These are phyloP conservation scores for Pyrochroa serraticornis DNA, from an alignment of 2,888 invertebrate genomes.

Conservation along the genomic window DNA sequence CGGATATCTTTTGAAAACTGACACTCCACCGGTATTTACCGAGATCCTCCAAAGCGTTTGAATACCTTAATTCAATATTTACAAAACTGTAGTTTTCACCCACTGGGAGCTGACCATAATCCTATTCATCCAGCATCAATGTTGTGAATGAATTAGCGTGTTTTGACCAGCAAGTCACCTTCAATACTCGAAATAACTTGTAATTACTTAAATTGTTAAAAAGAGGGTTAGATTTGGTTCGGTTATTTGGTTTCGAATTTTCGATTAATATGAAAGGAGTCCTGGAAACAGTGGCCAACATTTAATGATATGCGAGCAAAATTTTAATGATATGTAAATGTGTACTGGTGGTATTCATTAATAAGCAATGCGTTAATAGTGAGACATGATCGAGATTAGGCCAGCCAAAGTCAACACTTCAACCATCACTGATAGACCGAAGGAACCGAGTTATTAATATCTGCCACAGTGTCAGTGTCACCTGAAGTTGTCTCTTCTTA, in stretches of 20 bases:
- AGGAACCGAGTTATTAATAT: slow-evolving; percentile 42
- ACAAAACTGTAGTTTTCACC: slow-evolving; percentile 14
- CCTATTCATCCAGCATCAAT: no score
- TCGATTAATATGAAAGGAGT: background rate
- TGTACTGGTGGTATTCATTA: slow-evolving; percentile 41
- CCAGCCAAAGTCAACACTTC: slow-evolving; percentile 42
- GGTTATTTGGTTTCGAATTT: no score
- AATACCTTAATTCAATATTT: slow-evolving; percentile 22
- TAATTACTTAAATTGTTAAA: no score
- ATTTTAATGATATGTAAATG: slow-evolving; percentile 39
- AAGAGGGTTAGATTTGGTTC: no score
- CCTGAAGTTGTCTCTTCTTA: slow-evolving; percentile 27
- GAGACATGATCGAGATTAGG: slow-evolving; percentile 37
- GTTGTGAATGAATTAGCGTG: no score
- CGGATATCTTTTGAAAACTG: slow-evolving; percentile 35
- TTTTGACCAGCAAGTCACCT: no score
- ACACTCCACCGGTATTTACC: slow-evolving; percentile 40
- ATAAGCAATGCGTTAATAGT: slow-evolving; percentile 44
- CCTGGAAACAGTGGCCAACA: background rate
- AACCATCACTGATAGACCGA: slow-evolving; percentile 36
- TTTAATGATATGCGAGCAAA: background rate
- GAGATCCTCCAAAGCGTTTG: slow-evolving; percentile 25
- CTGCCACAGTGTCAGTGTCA: slow-evolving; percentile 41
- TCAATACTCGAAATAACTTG: no score
- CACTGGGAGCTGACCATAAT: no score